Conservation (phyloP, 2,888 invertebrate species). For the Caenorhabditis uteleia region DNA sequence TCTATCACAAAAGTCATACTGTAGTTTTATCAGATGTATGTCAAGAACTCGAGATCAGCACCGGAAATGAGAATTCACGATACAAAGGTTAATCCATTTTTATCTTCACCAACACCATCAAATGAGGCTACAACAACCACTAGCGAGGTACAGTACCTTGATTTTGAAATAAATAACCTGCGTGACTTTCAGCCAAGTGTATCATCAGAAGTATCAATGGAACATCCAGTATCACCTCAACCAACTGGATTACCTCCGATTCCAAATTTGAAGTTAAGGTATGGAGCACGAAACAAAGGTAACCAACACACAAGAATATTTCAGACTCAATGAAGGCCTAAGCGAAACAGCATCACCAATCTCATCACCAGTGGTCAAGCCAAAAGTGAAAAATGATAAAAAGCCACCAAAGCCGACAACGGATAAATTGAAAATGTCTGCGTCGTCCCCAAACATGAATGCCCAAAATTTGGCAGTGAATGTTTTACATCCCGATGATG, state of each 20-base stretch:
- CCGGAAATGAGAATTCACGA: slow-evolving; percentile 40
- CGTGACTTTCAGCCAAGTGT: slow-evolving; percentile 40
- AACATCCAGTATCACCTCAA: slow-evolving; percentile 3
- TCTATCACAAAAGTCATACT: neutral
- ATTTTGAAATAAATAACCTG: no score
- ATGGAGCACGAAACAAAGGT: no score
- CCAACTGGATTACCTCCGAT: no score
- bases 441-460: slow-evolving; percentile 24
- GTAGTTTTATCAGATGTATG: slow-evolving; percentile 28
- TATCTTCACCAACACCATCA: slow-evolving; percentile 32
- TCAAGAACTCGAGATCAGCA: slow-evolving; percentile 35
- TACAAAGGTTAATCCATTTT: slow-evolving; percentile 19
- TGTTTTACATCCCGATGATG: no score
- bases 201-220: slow-evolving; percentile 24
- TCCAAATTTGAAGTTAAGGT: slow-evolving; percentile 15
- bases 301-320: no score
- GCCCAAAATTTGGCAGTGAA: slow-evolving; percentile 8
- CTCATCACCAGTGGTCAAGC: slow-evolving; percentile 10
- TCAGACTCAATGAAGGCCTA: slow-evolving; percentile 24
- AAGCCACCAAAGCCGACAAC: no score
- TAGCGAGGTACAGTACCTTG: slow-evolving; percentile 36
- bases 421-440: slow-evolving; percentile 13
- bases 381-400: no score
- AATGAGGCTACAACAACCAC: slow-evolving; percentile 34
- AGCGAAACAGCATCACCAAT: slow-evolving; percentile 18